Base-by-base conservation (phyloP, 64 coral and sea anemone genomes). In the Hydrozoanthus tunicans region DNA sequence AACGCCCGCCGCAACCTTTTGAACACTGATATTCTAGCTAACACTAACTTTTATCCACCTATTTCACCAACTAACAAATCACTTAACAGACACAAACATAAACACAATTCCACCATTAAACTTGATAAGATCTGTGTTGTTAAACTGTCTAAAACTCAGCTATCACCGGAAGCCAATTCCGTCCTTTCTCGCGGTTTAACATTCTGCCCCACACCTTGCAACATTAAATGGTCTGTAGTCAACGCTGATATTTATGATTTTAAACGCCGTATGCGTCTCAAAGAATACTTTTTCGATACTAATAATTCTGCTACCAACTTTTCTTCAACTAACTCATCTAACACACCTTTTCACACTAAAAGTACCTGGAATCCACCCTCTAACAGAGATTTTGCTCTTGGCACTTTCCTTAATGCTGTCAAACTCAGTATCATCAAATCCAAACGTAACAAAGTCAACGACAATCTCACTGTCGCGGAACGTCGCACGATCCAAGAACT, bases 221-320 rank as follows among this genome's bases (percentile, higher is more conserved):
- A 80, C 51, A 80, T 80, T 80, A 80, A 80, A 4, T 80, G 78
- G 78, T 80, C 78, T 6, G 52, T 9, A 80, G 6, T 80, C 26
- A 80, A 80, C 78, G 78, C 78, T 57, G 78, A 80, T 80, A 56
- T 80, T 57, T 80, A 80, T 80, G 78, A 80, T 57, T 80, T 80
- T 80, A 3, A 56, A 80, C 53, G 53, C 51, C 78, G 78, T 56
- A 10, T 56, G 53, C 6, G 53, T 4, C 53, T 80, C 51, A 9
- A 56, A 56, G 43, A 80, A 80, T 80, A 80, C 76, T 78, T 78
- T 78, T 78, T 27, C 76, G 24, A 78, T 78, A 20, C 7, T 77
- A 27, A 23, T 78, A 78, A 78, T 78, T 5, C 15, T 53, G 6
- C 76, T 57, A 25, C 15, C 24, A 23, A 78, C 15, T 43, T 43